Evolutionary conservation across 2,797 vertebrate genomes (phyloP).

Genomic region (Todus mexicanus): DNA sequence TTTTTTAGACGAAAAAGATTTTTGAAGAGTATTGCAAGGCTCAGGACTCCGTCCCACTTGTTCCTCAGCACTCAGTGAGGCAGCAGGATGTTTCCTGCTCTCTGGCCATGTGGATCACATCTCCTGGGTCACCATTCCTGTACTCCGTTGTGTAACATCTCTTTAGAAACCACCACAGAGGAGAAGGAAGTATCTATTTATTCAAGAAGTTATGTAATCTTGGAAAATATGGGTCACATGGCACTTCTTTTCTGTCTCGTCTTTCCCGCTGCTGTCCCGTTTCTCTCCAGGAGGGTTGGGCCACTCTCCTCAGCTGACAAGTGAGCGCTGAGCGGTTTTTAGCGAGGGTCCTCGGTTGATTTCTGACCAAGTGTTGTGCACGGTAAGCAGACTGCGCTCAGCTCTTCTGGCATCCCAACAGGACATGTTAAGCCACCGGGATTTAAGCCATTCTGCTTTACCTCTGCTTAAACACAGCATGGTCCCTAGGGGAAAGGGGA

Average conservation of each 20-base stretch:
- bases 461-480: background rate
- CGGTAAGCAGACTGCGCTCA: background rate
- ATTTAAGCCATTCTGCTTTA: background rate
- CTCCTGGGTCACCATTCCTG: background rate
- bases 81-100: background rate
- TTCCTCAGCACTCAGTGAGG: background rate
- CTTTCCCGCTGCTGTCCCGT: fast-evolving
- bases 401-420: background rate
- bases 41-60: background rate
- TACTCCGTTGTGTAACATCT: background rate
- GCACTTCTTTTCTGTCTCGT: background rate
- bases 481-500: background rate
- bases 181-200: slow-evolving; percentile 20
- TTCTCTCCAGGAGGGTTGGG: background rate
- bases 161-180: background rate
- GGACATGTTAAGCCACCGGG: background rate
- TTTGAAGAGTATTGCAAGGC: background rate
- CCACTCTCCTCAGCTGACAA: background rate
- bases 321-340: background rate
- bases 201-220: background rate
- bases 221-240: background rate
- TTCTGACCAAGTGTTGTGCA: fast-evolving
- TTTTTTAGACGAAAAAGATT: background rate
- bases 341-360: background rate
- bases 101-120: background rate